Conservation (phyloP, 2,113 vertebrate genomes). For the Anguilla rostrata region DNA sequence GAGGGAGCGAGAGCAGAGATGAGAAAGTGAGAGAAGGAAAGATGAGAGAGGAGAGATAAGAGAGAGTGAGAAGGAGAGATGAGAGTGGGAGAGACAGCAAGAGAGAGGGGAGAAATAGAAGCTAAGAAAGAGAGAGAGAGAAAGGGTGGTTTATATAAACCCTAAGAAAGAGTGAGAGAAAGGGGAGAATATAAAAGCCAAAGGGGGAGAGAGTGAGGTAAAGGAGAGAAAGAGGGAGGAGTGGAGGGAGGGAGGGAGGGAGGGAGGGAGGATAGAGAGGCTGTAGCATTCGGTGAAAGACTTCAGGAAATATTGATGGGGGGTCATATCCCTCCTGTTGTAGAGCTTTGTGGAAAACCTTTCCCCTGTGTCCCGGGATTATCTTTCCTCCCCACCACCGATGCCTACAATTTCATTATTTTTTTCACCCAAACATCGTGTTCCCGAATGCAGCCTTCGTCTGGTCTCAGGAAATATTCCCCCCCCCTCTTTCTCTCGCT, state of each 20-base stretch:
- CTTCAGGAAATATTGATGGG: slow-evolving; percentile 64
- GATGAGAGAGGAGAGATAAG: not conserved
- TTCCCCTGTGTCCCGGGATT: not conserved
- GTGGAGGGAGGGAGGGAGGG: slow-evolving; percentile 28
- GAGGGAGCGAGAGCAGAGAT: slow-evolving; percentile 1
- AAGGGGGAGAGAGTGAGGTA: not conserved
- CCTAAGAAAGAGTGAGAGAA: too few relatives aligned
- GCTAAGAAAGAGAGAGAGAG: not conserved
- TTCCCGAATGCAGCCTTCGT: not conserved
- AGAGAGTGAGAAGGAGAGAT: not conserved
- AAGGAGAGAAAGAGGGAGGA: slow-evolving; percentile 2
- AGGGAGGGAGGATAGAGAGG: slow-evolving; percentile 24
- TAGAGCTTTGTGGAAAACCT: slow-evolving; percentile 52
- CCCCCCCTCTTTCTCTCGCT: too few relatives aligned
- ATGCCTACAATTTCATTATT: slow-evolving; percentile 22
- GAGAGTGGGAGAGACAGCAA: not conserved
- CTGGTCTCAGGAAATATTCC: slow-evolving; percentile 38
- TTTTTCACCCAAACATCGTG: slow-evolving; percentile 25
- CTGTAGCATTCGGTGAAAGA: slow-evolving; percentile 53
- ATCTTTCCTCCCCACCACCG: slow-evolving; percentile 19
- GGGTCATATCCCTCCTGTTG: slow-evolving; percentile 48
- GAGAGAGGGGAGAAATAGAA: not conserved
- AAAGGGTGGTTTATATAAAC: too few relatives aligned
- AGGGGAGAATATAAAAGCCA: too few relatives aligned
- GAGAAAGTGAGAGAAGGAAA: not conserved